phyloP scores from a whole-genome alignment of 2,113 vertebrate genomes.

The Poeciliopsis turrubarensis region DNA sequence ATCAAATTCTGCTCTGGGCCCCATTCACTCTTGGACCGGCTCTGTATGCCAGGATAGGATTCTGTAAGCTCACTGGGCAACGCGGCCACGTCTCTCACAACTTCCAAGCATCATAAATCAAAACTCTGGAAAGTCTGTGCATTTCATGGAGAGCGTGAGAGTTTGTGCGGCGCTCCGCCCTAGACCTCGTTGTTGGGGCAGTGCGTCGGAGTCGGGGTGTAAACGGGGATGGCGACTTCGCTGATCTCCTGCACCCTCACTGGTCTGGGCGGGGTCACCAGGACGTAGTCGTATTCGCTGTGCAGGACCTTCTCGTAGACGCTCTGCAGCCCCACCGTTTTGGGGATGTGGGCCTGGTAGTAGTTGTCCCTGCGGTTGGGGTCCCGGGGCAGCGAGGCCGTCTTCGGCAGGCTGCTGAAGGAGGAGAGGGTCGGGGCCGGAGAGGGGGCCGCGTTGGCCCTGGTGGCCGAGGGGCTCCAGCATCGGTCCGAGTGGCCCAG shows the following conservation, averaged over 20 bases:
- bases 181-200: conserved; percentile 76
- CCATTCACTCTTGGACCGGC: neutral
- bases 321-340: conserved; percentile 93
- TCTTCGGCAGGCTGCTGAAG: conserved; percentile 86
- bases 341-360: conserved; percentile 94
- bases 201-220: conserved; percentile 83
- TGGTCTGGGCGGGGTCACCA: conserved; percentile 87
- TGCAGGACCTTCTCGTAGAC: conserved; percentile 96
- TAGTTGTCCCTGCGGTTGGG: conserved; percentile 90
- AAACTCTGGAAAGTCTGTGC: conserved; percentile 47
- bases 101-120: conserved; percentile 62
- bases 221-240: conserved; percentile 89
- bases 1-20: neutral
- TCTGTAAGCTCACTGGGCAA: conserved; percentile 48
- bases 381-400: conserved; percentile 90
- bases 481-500: conserved; percentile 96
- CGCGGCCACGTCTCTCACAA: conserved; percentile 51
- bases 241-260: conserved; percentile 88
- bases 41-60: conserved; percentile 25
- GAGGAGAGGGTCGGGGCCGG: conserved; percentile 81
- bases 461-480: conserved; percentile 92
- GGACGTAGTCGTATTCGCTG: conserved; percentile 88
- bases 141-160: conserved; percentile 47
- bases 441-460: conserved; percentile 73
- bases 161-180: conserved; percentile 27